Evolutionary conservation across 2,797 vertebrate genomes (phyloP), one percentile per base, ranked within the genome.

Genomic region (Enteromius treurensis): DNA sequence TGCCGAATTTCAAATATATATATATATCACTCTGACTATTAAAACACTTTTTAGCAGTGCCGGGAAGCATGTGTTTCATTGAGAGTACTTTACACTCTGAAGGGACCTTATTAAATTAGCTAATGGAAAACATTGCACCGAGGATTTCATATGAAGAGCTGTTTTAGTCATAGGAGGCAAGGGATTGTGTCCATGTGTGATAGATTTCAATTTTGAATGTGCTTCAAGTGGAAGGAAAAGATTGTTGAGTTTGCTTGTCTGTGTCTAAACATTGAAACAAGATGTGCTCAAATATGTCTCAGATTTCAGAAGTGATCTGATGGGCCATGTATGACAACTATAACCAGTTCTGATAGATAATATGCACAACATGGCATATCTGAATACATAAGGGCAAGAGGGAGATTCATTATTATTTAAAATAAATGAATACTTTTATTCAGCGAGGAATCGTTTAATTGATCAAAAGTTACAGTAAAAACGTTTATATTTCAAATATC

Each of bases 91-190:
- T 81, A 34, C 58, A 47, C 29, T 64, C 34, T 73, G 26, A 74
- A 64, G 58, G 60, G 69, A 74, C 58, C 58, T 81, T 74, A 81
- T 74, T 74, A 64, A 81, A 81, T 74, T 51, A 81, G 79, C 53
- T 81, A 74, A 74, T 74, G 80, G 80, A 81, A 74, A 81, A 40
- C 45, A 65, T 26, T 64, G 45, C 29, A 17, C 32, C 49, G 29
- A 74, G 70, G 45, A 81, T 64, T 64, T 81, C 70, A 49, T 5
- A 65, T 26, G 42, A 65, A 81, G 80, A 40, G 70, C 58, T 64
- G 29, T 73, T 73, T 73, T 42, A 26, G 42, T 34, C 71, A 51
- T 51, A 32, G n/a, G 32, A 81, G 21, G n/a, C 80, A 64, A 64
- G 32, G 60, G 55, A 74, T 49, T 74, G 58, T 81, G 42, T 74